Conservation (phyloP, 2,888 invertebrate genomes). For the Eueremaeus valkanovi region DNA sequence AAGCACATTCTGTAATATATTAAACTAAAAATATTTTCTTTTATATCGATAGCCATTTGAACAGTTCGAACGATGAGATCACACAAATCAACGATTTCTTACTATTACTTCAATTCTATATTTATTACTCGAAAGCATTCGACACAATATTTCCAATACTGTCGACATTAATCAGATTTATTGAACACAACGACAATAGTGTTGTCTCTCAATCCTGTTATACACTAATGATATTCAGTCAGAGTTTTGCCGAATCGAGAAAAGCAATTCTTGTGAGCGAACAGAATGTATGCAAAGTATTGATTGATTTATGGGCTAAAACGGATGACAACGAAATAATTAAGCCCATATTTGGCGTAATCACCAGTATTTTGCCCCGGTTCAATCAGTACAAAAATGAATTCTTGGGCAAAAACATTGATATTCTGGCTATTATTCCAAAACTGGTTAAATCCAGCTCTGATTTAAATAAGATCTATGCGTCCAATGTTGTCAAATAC, state of each 20-base stretch:
- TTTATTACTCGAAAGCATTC: not conserved
- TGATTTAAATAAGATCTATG: constrained; percentile 2
- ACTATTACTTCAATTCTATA: constrained; percentile 2
- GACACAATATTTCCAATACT: not conserved
- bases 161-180: not conserved
- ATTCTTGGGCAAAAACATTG: not conserved
- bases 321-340: not conserved
- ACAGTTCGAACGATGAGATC: not conserved
- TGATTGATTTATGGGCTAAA: not conserved
- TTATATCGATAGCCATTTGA: not conserved
- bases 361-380: not conserved
- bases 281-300: not conserved
- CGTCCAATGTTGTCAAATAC: not conserved
- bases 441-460: not conserved
- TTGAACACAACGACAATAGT: not conserved
- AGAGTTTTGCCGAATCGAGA: not conserved
- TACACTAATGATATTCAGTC: not conserved
- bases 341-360: not conserved
- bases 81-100: not conserved
- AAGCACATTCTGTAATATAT: not conserved
- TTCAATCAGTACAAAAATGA: not conserved
- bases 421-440: not conserved
- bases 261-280: not conserved
- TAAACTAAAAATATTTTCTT: not conserved
- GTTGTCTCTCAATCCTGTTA: not conserved